Base-by-base conservation (phyloP, 92 coral and sea anemone species). In the Umimayanthus kanabou region DNA sequence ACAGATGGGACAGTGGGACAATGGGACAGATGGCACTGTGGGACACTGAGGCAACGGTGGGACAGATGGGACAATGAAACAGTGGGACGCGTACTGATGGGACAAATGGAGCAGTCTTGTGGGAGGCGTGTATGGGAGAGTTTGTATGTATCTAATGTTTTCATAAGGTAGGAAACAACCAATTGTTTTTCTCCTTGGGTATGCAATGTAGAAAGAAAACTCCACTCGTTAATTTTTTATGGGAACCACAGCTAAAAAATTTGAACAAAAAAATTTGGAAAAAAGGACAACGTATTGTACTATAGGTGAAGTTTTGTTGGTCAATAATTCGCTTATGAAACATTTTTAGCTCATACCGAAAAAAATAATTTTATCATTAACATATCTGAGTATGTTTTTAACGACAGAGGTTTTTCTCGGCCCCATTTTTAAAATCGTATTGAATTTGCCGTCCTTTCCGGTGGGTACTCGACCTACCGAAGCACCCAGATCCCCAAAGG, bases 291-390 rank as follows among this genome's bases (percentile, higher is more conserved):
- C n/a, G 20, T 64, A 64, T 71, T 71, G 7, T 71, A 22, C 39
- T 70, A 29, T 71, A 28, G 39, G 30, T 71, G 76, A 71, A 71
- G 23, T 71, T 71, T 71, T 71, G 76, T 71, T 26, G 76, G 42
- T 71, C 76, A 71, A 71, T 71, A 33, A 33, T 71, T 70, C 9
- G 39, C 39, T 71, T 25, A 71, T 71, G 14, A 2, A 25, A 33
- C 76, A 25, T 25, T 28, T 71, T 25, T 71, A 33, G 39, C 30
- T 71, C 30, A 28, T 71, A 71, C 33, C 30, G 33, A 23, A n/a
- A 70, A n/a, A 70, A 13, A 23, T 69, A 33, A 33, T 33, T 69
- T 23, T 69, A 23, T 69, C 74, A 69, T 69, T 0, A 20, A 16
- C 9, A 69, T 20, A 69, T 0, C n/a, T 22, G 28, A 69, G 5